A percentile compares a stretch with the other conserved stretches of the same genome.
phyloP scores from a whole-genome alignment of 2,797 vertebrate genomes.

The Petrocephalus sullivani region DNA sequence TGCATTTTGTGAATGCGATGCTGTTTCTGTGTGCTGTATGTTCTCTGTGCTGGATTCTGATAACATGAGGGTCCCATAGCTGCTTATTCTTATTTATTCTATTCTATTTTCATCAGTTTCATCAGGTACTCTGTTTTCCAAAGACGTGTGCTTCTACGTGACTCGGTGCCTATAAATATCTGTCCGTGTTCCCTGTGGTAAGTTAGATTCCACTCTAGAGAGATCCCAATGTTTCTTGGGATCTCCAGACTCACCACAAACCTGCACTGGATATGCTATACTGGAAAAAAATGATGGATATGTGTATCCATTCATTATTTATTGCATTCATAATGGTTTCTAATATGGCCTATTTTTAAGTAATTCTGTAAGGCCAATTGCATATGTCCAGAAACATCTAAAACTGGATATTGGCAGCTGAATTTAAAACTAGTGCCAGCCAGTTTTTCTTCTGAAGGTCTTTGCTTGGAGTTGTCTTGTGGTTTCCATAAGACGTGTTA shows the following conservation, averaged over 20 bases:
- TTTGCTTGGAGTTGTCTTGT: background rate
- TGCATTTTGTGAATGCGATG: background rate
- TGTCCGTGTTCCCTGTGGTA: background rate
- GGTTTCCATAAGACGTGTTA: conserved; percentile 5
- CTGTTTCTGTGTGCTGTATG: background rate
- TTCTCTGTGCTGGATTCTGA: background rate
- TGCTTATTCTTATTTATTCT: too few species aligned
- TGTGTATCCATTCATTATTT: background rate
- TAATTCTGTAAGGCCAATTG: background rate
- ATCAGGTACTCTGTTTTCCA: background rate
- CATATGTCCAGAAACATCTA: background rate
- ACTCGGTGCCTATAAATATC: background rate
- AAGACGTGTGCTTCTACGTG: background rate
- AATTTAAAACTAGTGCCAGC: background rate
- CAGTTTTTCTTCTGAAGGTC: background rate
- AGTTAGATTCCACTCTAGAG: background rate
- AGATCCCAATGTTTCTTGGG: background rate
- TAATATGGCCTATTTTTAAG: background rate
- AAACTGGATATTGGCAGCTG: background rate
- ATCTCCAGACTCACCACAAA: background rate
- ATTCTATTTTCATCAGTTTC: background rate
- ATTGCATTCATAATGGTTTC: background rate
- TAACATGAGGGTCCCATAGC: background rate
- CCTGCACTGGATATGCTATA: background rate
- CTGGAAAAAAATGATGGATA: background rate